phyloP scores from a whole-genome alignment of 2,113 vertebrate species.

The Prunella fulvescens region DNA sequence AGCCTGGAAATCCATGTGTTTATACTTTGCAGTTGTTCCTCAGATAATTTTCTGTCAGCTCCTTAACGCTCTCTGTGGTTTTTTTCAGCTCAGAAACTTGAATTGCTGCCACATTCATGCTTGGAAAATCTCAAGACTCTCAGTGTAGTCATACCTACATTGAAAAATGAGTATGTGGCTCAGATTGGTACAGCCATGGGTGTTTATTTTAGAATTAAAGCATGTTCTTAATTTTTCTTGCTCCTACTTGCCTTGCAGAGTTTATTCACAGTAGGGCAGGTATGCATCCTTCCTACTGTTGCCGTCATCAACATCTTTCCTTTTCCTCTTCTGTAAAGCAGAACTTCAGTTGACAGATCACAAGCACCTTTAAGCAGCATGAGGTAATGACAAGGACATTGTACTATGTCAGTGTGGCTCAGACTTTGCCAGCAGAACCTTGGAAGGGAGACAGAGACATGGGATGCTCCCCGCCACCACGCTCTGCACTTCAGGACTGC shows the following conservation, averaged over 20 bases:
- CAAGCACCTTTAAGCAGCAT: background rate
- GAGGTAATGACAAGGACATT: background rate
- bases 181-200: background rate
- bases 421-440: background rate
- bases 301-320: background rate
- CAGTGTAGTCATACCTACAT: background rate
- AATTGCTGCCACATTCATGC: background rate
- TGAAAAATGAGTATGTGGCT: background rate
- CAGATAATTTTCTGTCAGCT: background rate
- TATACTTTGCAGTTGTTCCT: conserved; percentile 4
- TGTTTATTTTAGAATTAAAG: background rate
- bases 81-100: conserved; percentile 17
- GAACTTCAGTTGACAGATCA: background rate
- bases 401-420: background rate
- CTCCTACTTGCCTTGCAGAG: background rate
- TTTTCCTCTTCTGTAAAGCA: background rate
- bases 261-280: background rate
- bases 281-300: background rate
- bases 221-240: background rate
- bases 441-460: background rate
- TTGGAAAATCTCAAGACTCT: background rate
- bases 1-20: conserved; percentile 44
- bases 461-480: background rate
- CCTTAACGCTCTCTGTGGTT: background rate
- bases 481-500: background rate